Base-by-base conservation (phyloP, 2,888 invertebrate genomes). In the Nymphalis polychloros region DNA sequence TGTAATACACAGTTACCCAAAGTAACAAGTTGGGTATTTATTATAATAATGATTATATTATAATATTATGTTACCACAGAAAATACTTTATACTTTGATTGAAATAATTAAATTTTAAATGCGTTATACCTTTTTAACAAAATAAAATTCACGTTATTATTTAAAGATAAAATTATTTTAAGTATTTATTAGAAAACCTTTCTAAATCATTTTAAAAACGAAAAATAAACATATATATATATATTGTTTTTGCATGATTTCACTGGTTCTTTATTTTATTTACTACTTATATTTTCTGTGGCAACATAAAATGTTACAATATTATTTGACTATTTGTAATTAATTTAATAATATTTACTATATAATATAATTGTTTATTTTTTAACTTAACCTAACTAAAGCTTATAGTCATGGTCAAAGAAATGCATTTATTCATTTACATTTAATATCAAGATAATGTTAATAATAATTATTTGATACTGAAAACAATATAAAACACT, bases 321-420 rank as follows among this genome's bases (percentile, higher is more conserved):
- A 59, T 47, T 60, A 57, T 53, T 64, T 41, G 35, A n/a, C 8
- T 57, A 57, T 41, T 63, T 46, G 46, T 63, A 63, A 59, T 50
- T 63, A n/a, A 57, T 57, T 19, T 19, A 19, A 41, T 57, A 41
- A 35, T 41, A 67, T 63, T 63, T 41, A 10, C 13, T 41, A 41
- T 41, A 41, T 13, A 41, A 31, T 55, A 55, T 55, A 31, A 55
- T 55, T 50, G 47, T 64, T 72, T 76, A 76, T 70, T 75, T 76
- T 77, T 73, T 68, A 68, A 71, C 71, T 78, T 81, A 81, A 75
- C 69, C 82, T 86, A 84, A 78, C 80, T 87, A 87, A 85, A 86
- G 87, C 86, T 86, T 83, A 80, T 72, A 77, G 84, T 83, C 84
- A 82, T 84, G 84, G 82, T 82, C 70, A 55, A 57, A 52, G 50